phyloP scores from a whole-genome alignment of 2,797 vertebrate species.

The Anguilla megastoma region DNA sequence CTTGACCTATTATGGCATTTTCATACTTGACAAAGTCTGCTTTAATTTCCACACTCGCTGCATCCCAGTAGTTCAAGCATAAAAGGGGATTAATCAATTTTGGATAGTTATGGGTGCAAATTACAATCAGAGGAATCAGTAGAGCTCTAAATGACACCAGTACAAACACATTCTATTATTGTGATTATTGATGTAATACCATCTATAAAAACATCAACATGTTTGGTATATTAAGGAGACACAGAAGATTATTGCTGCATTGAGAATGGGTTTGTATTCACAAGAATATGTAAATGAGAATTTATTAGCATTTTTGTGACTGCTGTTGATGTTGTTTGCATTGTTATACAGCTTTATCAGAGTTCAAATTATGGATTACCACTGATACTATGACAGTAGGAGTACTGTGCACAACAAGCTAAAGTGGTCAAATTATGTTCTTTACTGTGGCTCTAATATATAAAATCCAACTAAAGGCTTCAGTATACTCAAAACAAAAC shows the following conservation, averaged over 20 bases:
- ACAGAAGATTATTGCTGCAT: neutral
- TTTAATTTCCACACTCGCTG: slow-evolving; percentile 10
- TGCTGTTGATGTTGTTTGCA: neutral
- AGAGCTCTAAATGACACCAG: slow-evolving; percentile 12
- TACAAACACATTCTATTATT: neutral
- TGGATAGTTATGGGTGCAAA: slow-evolving; percentile 11
- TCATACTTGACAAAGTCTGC: neutral
- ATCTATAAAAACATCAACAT: neutral
- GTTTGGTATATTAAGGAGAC: neutral
- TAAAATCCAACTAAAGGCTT: neutral
- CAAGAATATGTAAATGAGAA: neutral
- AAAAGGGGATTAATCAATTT: slow-evolving; percentile 9
- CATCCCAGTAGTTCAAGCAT: slow-evolving; percentile 3
- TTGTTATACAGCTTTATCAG: neutral
- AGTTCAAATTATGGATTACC: neutral
- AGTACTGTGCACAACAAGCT: neutral
- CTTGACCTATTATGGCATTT: neutral
- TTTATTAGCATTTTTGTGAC: neutral
- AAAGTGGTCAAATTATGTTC: neutral
- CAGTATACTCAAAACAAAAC: too few relatives aligned
- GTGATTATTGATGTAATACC: neutral
- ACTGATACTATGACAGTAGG: neutral
- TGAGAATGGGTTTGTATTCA: neutral
- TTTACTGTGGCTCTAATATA: neutral
- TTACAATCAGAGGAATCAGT: neutral